A percentile compares a stretch with the other conserved stretches of the same genome.
Conservation (phyloP, 2,888 invertebrate species). For the Argynnis bischoffii region DNA sequence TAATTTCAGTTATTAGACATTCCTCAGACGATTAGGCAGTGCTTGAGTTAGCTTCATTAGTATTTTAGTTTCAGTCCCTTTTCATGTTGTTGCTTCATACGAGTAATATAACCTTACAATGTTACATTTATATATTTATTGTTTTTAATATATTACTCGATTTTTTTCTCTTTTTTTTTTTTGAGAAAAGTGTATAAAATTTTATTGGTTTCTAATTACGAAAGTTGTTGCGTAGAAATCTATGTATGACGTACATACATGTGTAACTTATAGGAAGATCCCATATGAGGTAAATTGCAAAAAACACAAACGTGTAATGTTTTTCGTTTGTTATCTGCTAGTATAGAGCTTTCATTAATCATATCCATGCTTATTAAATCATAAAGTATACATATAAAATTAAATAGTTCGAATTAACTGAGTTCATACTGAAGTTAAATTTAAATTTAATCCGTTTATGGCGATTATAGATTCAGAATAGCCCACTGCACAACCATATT, state of each 20-base stretch:
- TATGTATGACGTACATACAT: no score
- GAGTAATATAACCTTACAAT: neutral
- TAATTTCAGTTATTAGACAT: slow-evolving; percentile 69
- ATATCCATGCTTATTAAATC: no score
- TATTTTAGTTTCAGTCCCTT: slow-evolving; percentile 48
- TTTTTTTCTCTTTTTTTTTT: no score
- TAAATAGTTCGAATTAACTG: slow-evolving; percentile 16
- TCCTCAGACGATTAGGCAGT: slow-evolving; percentile 63
- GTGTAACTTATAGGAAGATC: no score
- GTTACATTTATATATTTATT: slow-evolving; percentile 50
- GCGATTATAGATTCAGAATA: slow-evolving; percentile 66
- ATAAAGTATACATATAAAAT: no score
- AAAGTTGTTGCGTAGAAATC: no score
- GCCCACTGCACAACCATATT: slow-evolving; percentile 55
- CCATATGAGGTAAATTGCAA: no score
- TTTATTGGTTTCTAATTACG: no score
- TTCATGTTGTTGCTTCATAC: neutral
- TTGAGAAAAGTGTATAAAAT: no score
- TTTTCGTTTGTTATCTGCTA: no score
- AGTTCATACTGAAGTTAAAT: slow-evolving; percentile 63
- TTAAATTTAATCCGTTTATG: slow-evolving; percentile 77
- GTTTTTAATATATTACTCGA: slow-evolving; percentile 26
- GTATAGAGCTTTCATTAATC: no score
- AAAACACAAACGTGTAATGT: no score
- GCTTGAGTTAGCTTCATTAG: slow-evolving; percentile 56